These are phyloP conservation scores for Thalassophryne amazonica DNA, from an alignment of 2,797 vertebrate species.

Conservation along the genomic window DNA sequence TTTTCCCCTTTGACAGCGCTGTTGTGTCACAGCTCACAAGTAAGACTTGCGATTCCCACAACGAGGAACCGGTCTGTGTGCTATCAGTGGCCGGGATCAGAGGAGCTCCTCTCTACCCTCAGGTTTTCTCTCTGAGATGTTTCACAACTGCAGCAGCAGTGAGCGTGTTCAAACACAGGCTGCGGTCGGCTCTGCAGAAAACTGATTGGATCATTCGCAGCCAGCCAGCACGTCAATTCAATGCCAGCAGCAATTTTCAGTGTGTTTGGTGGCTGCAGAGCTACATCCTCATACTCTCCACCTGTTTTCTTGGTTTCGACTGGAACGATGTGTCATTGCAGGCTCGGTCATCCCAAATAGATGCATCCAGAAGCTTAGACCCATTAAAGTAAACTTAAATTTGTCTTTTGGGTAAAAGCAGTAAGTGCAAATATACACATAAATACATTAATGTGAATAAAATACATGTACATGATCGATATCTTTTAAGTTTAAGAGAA, in stretches of 20 bases:
- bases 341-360: conserved; percentile 29
- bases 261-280: conserved; percentile 26
- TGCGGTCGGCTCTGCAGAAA: conserved; percentile 36
- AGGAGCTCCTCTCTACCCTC: conserved; percentile 56
- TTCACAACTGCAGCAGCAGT: conserved; percentile 64
- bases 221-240: conserved; percentile 51
- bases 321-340: conserved; percentile 41
- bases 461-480: too few relatives aligned
- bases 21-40: conserved; percentile 57
- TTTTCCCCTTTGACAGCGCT: conserved; percentile 11
- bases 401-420: too few relatives aligned
- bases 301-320: conserved; percentile 37
- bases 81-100: conserved; percentile 71
- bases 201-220: conserved; percentile 61
- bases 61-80: conserved; percentile 38
- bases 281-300: conserved; percentile 60
- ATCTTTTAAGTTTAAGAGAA: too few relatives aligned
- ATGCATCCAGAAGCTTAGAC: too few relatives aligned
- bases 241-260: conserved; percentile 29
- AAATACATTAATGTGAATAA: too few relatives aligned
- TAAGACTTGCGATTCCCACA: conserved; percentile 65
- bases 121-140: conserved; percentile 60
- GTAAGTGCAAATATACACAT: too few relatives aligned
- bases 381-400: too few relatives aligned
- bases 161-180: conserved; percentile 73